These are phyloP conservation scores for Drosophila littoralis DNA, from an alignment of 1,140 invertebrate genomes.

Conservation along the genomic window DNA sequence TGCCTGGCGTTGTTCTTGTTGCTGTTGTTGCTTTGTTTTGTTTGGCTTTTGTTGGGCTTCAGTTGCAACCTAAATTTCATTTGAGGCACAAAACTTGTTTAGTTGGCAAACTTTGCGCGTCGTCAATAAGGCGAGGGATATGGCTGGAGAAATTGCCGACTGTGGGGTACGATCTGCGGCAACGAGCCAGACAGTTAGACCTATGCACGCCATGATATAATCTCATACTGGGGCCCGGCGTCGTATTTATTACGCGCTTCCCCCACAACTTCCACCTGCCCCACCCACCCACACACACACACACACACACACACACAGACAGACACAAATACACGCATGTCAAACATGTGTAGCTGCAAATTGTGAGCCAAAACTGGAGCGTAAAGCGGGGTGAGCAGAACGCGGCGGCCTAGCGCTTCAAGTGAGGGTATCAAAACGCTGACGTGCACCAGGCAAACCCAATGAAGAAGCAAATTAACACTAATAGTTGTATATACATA, in stretches of 20 bases:
- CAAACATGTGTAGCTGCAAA: conserved; percentile 42
- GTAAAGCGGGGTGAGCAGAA: neutral
- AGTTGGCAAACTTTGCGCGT: conserved; percentile 83
- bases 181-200: conserved; percentile 63
- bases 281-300: neutral
- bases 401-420: neutral
- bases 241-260: conserved; percentile 70
- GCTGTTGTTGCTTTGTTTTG: conserved; percentile 60
- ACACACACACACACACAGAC: conserved; percentile 5
- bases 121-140: conserved; percentile 74
- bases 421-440: conserved; percentile 12
- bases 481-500: conserved; percentile 2
- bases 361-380: conserved; percentile 10
- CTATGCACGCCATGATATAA: conserved; percentile 76
- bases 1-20: conserved; percentile 5
- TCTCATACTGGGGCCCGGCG: conserved; percentile 46
- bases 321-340: conserved; percentile 13
- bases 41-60: conserved; percentile 80
- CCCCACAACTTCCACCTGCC: conserved; percentile 24
- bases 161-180: conserved; percentile 4
- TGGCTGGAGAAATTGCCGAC: neutral
- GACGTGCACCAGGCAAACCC: neutral
- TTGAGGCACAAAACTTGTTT: conserved; percentile 82
- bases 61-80: conserved; percentile 83
- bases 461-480: conserved; percentile 22